Base-by-base conservation (phyloP, 2,888 invertebrate genomes). In the Heliconius hortense region DNA sequence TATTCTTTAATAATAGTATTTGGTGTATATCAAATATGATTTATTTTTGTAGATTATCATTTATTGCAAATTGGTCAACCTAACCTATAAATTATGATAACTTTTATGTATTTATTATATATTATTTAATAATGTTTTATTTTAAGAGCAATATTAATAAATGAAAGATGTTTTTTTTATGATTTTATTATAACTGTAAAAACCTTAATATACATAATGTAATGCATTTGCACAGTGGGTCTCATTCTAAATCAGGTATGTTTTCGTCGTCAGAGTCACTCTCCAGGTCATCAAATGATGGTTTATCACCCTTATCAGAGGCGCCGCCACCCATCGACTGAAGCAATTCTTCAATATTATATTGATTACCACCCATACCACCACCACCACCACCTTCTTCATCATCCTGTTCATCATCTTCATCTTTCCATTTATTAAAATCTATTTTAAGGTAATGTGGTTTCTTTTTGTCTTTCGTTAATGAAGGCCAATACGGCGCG, bases 381-480 rank as follows among this genome's bases (percentile, higher is more conserved):
- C 35, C 35, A 76, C 88, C 35, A 76, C 88, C 95, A 68, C 81
- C 87, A 76, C 88, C 95, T 82, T 98, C 98, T 80, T 97, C 97
- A n/a, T 66, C 66, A 18, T 66, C 66, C 39, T 97, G 97, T 74
- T 97, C 98, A 79, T 99, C 99, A 85, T 98, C 98, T 91, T 99
- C 99, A 93, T 99, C 99, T 92, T 96, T 96, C 99, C 99, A 99
- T 94, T 98, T 98, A 88, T 98, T 97, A 89, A 99, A 99, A 89
- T 99, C 99, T 84, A 98, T 97, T 95, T 99, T 99, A 83, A 99
- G 95, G 96, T 98, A 99, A 89, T 98, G 98, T 83, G 96, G 96
- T 94, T 99, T 99, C 90, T 96, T 96, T 85, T 96, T 97, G 84
- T 97, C 97, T 88, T 97, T 97, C 76, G 98, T 97, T 82, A 99